phyloP scores from a whole-genome alignment of 1,140 invertebrate genomes.

The Diabrotica virgifera region DNA sequence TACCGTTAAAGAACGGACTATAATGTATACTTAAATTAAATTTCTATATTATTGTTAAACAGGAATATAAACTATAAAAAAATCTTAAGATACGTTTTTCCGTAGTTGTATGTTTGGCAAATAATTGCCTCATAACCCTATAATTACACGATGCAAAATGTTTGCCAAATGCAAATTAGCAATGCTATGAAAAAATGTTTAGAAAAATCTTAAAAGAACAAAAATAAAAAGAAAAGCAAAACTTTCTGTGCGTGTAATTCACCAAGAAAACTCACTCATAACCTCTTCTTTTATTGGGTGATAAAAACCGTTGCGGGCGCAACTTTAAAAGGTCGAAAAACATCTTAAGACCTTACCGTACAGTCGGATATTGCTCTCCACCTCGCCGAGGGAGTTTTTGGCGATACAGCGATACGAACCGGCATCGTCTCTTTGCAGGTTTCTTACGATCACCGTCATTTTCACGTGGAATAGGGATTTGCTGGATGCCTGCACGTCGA shows the following conservation, averaged over 20 bases:
- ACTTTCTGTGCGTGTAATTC: conserved; percentile 5
- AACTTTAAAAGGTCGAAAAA: conserved; percentile 8
- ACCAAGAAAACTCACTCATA: not conserved
- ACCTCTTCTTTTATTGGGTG: conserved; percentile 4
- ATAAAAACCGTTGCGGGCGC: conserved; percentile 8
- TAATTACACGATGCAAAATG: no score
- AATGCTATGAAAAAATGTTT: no score
- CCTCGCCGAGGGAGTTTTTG: conserved; percentile 87
- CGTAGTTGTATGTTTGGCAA: no score
- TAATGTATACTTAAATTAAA: no score
- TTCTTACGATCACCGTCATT: conserved; percentile 78
- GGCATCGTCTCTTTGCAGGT: conserved; percentile 75
- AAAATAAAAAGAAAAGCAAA: no score
- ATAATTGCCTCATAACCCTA: no score
- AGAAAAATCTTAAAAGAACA: no score
- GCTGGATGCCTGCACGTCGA: conserved; percentile 69
- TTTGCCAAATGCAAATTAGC: no score
- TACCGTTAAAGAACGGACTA: no score
- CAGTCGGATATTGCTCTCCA: conserved; percentile 82
- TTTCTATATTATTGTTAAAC: not conserved
- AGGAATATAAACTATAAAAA: conserved; percentile 12
- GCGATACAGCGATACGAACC: conserved; percentile 86
- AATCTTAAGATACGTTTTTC: no score
- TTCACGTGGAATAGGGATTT: conserved; percentile 78
- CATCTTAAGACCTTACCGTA: conserved; percentile 68